Evolutionary conservation across 2,888 invertebrate species (phyloP), one percentile per base, ranked within the genome.

Genomic region (Cylindroiulus punctatus): DNA sequence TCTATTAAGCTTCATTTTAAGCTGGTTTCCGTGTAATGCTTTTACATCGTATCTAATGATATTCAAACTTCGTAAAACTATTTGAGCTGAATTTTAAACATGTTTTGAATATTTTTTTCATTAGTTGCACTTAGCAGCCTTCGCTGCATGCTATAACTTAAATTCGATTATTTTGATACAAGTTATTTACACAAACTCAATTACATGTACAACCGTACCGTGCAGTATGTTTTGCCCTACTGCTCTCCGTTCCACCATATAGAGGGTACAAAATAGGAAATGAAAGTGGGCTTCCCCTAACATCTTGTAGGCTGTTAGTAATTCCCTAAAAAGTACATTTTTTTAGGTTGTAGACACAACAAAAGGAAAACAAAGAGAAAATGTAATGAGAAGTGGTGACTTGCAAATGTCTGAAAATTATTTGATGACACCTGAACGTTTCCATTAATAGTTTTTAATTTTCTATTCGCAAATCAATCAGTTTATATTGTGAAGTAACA

Each of bases 81-180:
- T 22, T 57, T 57, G 57, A n/a, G 22, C 17, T 57, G 57, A 57
- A 57, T 57, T 57, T 57, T n/a, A 22, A 57, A n/a, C 10, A 57
- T 57, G 57, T 57, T 57, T 57, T 57, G 57, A 57, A 57, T 57
- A 57, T n/a, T 57, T 57, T 5, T 52, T n/a, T n/a, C 57, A 57
- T 57, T 57, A 57, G 5, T 4, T 57, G 57, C 57, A 57, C 1
- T 22, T n/a, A 22, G 22, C 10, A 5, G 22, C 10, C 17, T 47
- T 47, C 0, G 3, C 19, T 19, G 19, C 47, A n/a, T n/a, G n/a
- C n/a, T 17, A 19, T 47, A 14, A 47, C 17, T 3, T 17, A 22
- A 2, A 22, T 3, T n/a, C 7, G 22, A 57, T 57, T 57, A 57
- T 57, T 57, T 57, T 57, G 22, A 57, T 57, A 0, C 57, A 5